Percentiles rank a stretch among this genome's conserved stretches.
These are phyloP conservation scores for Chelon auratus DNA, from an alignment of 2,797 vertebrate genomes.

Conservation along the genomic window DNA sequence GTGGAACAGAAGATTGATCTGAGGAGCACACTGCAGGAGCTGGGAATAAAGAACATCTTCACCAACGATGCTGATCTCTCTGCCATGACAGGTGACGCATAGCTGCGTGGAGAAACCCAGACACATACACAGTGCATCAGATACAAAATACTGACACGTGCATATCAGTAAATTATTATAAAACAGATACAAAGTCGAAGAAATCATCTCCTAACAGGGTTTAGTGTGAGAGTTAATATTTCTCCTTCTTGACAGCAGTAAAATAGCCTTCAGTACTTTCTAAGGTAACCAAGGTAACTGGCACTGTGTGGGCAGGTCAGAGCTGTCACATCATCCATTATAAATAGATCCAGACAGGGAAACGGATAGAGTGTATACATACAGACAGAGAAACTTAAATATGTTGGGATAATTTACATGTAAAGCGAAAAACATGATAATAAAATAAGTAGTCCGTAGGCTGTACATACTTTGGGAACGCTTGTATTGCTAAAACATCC, in stretches of 20 bases:
- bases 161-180: not conserved
- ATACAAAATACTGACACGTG: not conserved
- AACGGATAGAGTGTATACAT: constrained; percentile 12
- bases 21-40: constrained; percentile 88
- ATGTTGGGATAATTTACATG: constrained; percentile 1
- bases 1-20: constrained; percentile 95
- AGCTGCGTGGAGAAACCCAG: constrained; percentile 8
- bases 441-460: constrained; percentile 21
- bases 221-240: constrained; percentile 22
- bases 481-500: constrained; percentile 6
- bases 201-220: constrained; percentile 15
- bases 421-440: not conserved
- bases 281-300: constrained; percentile 81
- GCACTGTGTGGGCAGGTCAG: constrained; percentile 60
- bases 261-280: constrained; percentile 57
- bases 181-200: not conserved
- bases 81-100: constrained; percentile 90
- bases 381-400: constrained; percentile 4
- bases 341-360: constrained; percentile 67
- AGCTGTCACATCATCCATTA: constrained; percentile 58
- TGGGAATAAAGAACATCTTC: constrained; percentile 94
- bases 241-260: constrained; percentile 46
- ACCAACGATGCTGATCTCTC: constrained; percentile 92
- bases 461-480: constrained; percentile 10
- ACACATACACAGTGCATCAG: not conserved